phyloP scores from a whole-genome alignment of 2,888 invertebrate genomes.

The Myopa tessellatipennis region DNA sequence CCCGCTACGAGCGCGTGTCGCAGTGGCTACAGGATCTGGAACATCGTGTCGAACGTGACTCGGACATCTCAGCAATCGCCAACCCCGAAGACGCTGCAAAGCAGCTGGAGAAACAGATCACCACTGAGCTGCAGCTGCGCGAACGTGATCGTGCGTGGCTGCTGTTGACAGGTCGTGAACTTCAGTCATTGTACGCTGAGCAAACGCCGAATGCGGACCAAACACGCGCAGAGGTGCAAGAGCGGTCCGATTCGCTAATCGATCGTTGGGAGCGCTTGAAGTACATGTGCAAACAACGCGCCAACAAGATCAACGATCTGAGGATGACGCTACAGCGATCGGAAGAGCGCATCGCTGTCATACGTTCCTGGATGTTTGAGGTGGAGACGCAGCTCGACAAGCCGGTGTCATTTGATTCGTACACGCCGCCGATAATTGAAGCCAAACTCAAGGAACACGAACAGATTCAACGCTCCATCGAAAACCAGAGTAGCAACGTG shows the following conservation, averaged over 20 bases:
- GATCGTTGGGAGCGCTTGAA: conserved; percentile 78
- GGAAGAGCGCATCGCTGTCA: conserved; percentile 78
- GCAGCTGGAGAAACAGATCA: conserved; percentile 79
- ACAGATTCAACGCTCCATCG: conserved; percentile 79
- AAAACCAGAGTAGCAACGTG: conserved; percentile 81
- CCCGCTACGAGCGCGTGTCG: conserved; percentile 74
- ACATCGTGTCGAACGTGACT: conserved; percentile 73
- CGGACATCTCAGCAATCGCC: conserved; percentile 70
- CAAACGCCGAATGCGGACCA: conserved; percentile 73
- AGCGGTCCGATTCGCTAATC: conserved; percentile 73
- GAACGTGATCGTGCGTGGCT: conserved; percentile 85
- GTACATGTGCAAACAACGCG: conserved; percentile 75
- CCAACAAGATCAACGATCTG: conserved; percentile 79
- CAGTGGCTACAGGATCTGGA: conserved; percentile 80
- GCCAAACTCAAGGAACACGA: conserved; percentile 79
- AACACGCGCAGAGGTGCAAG: conserved; percentile 72
- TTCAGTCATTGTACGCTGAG: conserved; percentile 73
- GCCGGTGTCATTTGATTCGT: conserved; percentile 76
- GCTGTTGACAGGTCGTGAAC: conserved; percentile 74
- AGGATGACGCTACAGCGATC: conserved; percentile 78
- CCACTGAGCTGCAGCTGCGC: conserved; percentile 80
- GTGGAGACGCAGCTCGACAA: conserved; percentile 78
- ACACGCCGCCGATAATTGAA: conserved; percentile 76
- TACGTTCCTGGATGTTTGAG: conserved; percentile 78
- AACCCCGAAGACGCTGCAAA: conserved; percentile 81